Percentiles rank a stretch among this genome's conserved stretches.
Evolutionary conservation across 2,888 invertebrate genomes (phyloP).

Genomic region (Atethmia centrago): DNA sequence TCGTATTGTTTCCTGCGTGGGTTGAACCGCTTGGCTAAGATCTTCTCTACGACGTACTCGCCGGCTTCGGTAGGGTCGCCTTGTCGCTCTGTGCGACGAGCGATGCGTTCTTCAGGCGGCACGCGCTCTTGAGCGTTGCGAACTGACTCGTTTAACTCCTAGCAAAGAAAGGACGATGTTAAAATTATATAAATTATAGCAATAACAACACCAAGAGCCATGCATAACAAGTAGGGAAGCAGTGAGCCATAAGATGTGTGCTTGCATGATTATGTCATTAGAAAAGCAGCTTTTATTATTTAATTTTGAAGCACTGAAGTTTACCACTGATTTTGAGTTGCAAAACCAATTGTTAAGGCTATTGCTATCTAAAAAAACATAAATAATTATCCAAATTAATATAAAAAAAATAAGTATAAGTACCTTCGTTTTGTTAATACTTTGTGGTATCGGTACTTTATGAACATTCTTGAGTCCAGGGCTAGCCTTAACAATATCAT

Average conservation of each 20-base stretch:
- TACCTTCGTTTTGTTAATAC: slow-evolving; percentile 75
- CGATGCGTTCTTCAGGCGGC: slow-evolving; percentile 87
- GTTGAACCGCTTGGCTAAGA: slow-evolving; percentile 95
- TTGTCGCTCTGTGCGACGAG: slow-evolving; percentile 84
- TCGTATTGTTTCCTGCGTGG: slow-evolving; percentile 94
- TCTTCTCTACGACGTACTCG: slow-evolving; percentile 95
- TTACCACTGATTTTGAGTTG: background rate
- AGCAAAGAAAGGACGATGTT: background rate
- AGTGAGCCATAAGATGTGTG: slow-evolving; percentile 5
- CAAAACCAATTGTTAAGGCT: slow-evolving; percentile 17
- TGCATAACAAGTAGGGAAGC: slow-evolving; percentile 10
- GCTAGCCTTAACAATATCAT: slow-evolving; percentile 77
- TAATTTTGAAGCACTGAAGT: background rate
- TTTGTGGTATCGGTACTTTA: slow-evolving; percentile 73
- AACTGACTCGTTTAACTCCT: slow-evolving; percentile 81
- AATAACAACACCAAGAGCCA: background rate
- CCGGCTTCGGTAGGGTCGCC: slow-evolving; percentile 86
- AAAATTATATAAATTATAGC: background rate
- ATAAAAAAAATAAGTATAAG: slow-evolving; percentile 22
- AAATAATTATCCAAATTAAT: background rate
- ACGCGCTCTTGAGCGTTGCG: slow-evolving; percentile 87
- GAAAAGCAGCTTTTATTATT: background rate
- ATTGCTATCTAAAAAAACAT: background rate
- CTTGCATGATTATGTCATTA: slow-evolving; percentile 7
- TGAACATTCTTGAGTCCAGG: slow-evolving; percentile 70